These are phyloP conservation scores for Ammodramus savannarum DNA, from an alignment of 2,113 vertebrate genomes.

Conservation along the genomic window DNA sequence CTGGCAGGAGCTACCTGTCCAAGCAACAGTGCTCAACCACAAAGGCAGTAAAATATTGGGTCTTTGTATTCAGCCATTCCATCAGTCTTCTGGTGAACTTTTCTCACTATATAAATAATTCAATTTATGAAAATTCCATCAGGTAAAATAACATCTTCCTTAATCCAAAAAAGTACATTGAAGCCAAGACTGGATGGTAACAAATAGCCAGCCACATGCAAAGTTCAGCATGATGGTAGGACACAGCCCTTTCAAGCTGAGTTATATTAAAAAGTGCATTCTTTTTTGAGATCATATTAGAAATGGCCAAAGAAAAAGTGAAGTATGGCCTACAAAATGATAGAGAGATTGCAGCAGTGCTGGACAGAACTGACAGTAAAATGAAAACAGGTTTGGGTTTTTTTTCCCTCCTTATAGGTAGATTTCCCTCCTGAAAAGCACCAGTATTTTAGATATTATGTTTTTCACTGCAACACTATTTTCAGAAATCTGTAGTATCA, in stretches of 20 bases:
- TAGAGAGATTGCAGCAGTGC: neutral
- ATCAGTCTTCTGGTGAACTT: neutral
- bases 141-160: neutral
- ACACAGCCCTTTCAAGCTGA: neutral
- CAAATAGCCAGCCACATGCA: neutral
- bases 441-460: neutral
- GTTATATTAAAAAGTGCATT: neutral
- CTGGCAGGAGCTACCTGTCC: neutral
- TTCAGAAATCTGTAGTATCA: neutral
- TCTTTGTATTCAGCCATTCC: neutral
- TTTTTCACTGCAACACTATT: neutral
- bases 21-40: neutral
- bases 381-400: neutral
- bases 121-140: constrained; percentile 1
- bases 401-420: neutral
- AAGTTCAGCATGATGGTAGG: neutral
- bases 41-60: neutral
- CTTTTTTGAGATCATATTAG: neutral
- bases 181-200: neutral
- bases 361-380: neutral
- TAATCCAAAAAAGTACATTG: neutral
- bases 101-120: neutral
- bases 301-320: neutral
- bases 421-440: neutral
- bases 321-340: neutral